Evolutionary conservation across 2,113 vertebrate species (phyloP), one percentile per base, ranked within the genome.

Genomic region (Perognathus longimembris): DNA sequence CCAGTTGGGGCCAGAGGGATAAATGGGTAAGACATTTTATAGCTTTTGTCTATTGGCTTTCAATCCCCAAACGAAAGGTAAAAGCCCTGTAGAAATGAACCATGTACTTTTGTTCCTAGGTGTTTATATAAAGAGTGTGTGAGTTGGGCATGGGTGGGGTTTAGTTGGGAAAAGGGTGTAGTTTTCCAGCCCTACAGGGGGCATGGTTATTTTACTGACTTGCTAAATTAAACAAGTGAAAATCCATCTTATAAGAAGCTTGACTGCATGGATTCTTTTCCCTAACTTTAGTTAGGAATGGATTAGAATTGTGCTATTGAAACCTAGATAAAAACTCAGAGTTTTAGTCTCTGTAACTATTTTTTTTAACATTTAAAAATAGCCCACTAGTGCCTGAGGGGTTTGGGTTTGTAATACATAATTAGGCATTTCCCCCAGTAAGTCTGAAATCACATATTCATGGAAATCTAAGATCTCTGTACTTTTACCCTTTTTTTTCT

Each of bases 371-470:
- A 97, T 95, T 97, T 77, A 34, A 94, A 95, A 83, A 82, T 82
- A 95, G 96, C 78, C 59, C 32, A 89, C 91, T 89, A 95, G 54
- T 91, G 40, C 34, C 34, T 57, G 80, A 93, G 66, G 38, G 66
- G 4, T 70, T 97, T 97, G 75, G 69, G 63, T 84, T 81, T 89
- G 50, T 83, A 81, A 87, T 73, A 77, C 78, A 70, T 90, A 54
- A 92, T 97, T 96, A 97, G 94, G 63, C 36, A 64, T 94, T 74
- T 93, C 88, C 88, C 63, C 93, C 76, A 36, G 32, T 86, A 95
- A 93, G 85, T 94, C 89, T 85, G 61, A 94, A 94, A 95, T 96
- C 86, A 89, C 80, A 95, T 97, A 96, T 97, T 97, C 95, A 94
- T 85, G 88, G 88, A 85, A 97, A 95, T 85, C 82, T 89, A 94